These are phyloP conservation scores for Abrostola triplasia DNA, from an alignment of 2,888 invertebrate species.

Conservation along the genomic window DNA sequence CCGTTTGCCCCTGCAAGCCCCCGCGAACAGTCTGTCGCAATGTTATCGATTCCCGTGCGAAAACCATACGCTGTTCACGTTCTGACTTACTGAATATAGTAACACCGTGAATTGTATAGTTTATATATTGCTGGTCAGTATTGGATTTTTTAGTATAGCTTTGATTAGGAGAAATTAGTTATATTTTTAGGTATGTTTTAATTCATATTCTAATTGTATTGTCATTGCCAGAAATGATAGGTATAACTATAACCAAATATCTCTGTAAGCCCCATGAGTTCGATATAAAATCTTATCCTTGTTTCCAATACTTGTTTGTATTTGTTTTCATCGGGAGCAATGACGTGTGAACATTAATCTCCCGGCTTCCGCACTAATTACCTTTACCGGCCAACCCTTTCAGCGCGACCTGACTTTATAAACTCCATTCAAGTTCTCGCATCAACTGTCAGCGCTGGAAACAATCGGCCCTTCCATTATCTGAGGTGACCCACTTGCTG, in stretches of 20 bases:
- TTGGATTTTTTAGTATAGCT: too few species aligned
- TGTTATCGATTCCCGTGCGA: conserved; percentile 4
- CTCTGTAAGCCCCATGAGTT: too few species aligned
- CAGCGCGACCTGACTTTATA: conserved; percentile 27
- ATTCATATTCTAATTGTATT: too few species aligned
- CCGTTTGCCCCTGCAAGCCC: neutral
- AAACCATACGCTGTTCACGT: neutral
- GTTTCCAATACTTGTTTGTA: neutral
- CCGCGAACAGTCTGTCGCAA: neutral
- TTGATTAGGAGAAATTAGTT: too few species aligned
- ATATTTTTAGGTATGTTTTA: too few species aligned
- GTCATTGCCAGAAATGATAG: too few species aligned
- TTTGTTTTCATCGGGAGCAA: neutral
- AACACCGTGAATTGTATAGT: neutral
- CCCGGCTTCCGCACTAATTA: conserved; percentile 15
- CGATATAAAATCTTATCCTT: too few species aligned
- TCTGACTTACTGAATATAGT: neutral
- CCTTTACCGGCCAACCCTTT: conserved; percentile 20
- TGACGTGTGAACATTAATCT: conserved; percentile 5
- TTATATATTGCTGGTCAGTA: too few species aligned
- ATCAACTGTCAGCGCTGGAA: conserved; percentile 35
- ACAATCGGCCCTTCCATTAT: conserved; percentile 54
- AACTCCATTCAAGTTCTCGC: conserved; percentile 53
- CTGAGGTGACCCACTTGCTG: conserved; percentile 69
- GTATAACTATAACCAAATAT: too few species aligned